A percentile compares a stretch with the other conserved stretches of the same genome.
phyloP scores from a whole-genome alignment of 2,797 vertebrate species.

The Ambastaia sidthimunki region DNA sequence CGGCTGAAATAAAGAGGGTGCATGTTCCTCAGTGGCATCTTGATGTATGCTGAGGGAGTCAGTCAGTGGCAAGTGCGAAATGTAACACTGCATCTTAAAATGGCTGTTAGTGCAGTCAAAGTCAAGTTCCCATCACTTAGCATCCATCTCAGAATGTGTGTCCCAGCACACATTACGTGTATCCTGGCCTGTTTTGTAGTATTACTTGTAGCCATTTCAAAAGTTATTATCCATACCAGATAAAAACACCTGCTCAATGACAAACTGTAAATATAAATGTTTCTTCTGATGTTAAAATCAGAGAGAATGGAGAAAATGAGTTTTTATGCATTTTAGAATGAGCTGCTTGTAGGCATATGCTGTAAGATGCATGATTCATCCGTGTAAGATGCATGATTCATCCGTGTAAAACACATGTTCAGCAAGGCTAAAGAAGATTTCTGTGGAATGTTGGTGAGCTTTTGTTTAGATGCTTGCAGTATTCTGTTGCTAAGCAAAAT shows the following conservation, averaged over 20 bases:
- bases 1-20: conserved; percentile 31
- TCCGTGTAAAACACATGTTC: neutral
- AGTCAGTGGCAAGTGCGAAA: conserved; percentile 42
- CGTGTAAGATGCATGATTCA: neutral
- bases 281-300: no score
- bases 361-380: no score
- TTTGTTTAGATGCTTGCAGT: neutral
- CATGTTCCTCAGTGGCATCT: conserved; percentile 3
- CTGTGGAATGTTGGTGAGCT: neutral
- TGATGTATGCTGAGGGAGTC: neutral
- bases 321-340: no score
- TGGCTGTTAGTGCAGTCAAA: conserved; percentile 7
- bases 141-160: neutral
- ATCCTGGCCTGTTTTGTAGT: no score
- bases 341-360: neutral
- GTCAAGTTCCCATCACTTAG: conserved; percentile 13
- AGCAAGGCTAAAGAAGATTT: neutral
- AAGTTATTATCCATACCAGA: no score
- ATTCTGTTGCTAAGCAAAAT: conserved; percentile 1
- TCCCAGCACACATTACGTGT: neutral
- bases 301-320: no score
- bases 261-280: no score
- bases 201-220: no score
- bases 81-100: conserved; percentile 42
- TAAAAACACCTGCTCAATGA: no score